These are phyloP conservation scores for Tetragnatha versicolor DNA, from an alignment of 1,140 invertebrate species.

Conservation along the genomic window DNA sequence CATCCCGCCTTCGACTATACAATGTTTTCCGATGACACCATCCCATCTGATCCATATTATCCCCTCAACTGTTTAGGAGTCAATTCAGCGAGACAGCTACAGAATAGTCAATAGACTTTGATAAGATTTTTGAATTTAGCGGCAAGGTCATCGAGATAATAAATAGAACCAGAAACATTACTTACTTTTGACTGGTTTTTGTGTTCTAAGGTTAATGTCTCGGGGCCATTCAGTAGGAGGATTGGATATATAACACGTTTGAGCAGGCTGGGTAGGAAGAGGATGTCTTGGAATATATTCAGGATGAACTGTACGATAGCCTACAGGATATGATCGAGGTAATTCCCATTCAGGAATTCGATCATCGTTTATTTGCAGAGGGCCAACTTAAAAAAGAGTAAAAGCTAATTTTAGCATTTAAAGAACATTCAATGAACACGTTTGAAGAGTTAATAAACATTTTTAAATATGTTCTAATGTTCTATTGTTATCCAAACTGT, in stretches of 20 bases:
- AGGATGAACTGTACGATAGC: constrained; percentile 45
- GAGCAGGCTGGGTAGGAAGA: constrained; percentile 37
- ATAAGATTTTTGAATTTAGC: no score
- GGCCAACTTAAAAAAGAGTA: constrained; percentile 20
- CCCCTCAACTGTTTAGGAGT: no score
- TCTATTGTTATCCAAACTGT: no score
- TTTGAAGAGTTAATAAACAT: background rate
- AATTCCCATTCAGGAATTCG: constrained; percentile 48
- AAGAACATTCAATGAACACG: background rate
- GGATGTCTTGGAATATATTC: constrained; percentile 47
- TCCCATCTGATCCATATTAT: no score
- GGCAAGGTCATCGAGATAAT: no score
- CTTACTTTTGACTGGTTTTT: constrained; percentile 47
- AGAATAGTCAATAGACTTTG: no score
- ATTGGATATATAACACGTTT: constrained; percentile 40
- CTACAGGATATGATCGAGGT: constrained; percentile 44
- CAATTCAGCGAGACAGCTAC: no score
- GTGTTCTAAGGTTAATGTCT: constrained; percentile 15
- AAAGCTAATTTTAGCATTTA: background rate
- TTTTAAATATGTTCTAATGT: background rate
- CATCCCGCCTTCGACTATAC: no score
- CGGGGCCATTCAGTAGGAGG: constrained; percentile 39
- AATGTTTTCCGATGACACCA: no score
- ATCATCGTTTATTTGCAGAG: constrained; percentile 50
- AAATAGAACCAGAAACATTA: no score